Evolutionary conservation across 2,888 invertebrate species (phyloP).

Genomic region (Ophion costatus): DNA sequence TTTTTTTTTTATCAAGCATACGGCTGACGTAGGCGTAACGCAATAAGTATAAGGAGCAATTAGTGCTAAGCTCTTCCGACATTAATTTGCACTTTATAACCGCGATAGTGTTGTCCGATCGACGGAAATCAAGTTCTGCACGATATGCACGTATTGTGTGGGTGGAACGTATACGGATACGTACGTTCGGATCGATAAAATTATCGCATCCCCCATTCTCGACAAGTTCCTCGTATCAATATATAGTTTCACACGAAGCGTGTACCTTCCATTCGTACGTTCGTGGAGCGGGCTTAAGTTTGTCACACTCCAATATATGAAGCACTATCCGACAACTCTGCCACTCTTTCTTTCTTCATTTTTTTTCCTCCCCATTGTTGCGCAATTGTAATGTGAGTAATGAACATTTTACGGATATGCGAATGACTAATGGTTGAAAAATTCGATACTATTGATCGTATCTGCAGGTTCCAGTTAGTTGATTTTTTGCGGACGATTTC

Average conservation of each 20-base stretch:
- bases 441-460: no score
- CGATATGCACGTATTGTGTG: neutral
- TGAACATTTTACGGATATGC: no score
- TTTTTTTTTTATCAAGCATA: no score
- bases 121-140: neutral
- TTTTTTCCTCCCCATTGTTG: neutral
- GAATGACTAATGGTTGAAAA: no score
- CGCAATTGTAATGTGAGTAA: neutral
- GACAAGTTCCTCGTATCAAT: constrained; percentile 15
- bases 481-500: no score
- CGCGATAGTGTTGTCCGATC: constrained; percentile 13
- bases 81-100: constrained; percentile 39
- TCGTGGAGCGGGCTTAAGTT: constrained; percentile 15
- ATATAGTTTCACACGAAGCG: constrained; percentile 9
- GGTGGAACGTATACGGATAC: neutral
- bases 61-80: constrained; percentile 45
- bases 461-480: no score
- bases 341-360: neutral
- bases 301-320: neutral
- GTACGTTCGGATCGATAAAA: constrained; percentile 28
- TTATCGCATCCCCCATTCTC: constrained; percentile 15
- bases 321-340: neutral
- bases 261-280: constrained; percentile 36
- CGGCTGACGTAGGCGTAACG: neutral
- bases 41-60: neutral